These are phyloP conservation scores for Labroides dimidiatus DNA, from an alignment of 2,797 vertebrate species.

Conservation along the genomic window DNA sequence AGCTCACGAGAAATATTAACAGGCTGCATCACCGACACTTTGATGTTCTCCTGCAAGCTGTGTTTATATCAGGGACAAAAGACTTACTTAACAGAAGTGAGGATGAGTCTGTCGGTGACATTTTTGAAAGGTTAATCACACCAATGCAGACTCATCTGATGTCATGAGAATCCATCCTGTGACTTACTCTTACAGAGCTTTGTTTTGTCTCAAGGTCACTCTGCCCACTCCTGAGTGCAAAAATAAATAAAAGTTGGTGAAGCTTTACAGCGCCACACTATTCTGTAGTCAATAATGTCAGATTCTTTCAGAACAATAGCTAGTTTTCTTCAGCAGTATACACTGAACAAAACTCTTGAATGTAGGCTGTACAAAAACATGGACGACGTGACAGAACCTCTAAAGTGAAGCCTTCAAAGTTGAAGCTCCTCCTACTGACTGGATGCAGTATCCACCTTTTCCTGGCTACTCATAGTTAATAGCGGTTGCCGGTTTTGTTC, in stretches of 20 bases:
- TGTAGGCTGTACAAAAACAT: background rate
- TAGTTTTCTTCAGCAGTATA: background rate
- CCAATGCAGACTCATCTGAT: background rate
- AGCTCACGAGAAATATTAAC: conserved; percentile 66
- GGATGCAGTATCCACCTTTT: too few relatives aligned
- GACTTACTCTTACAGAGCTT: conserved; percentile 2
- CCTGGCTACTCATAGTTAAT: too few relatives aligned
- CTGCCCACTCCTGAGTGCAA: conserved; percentile 22
- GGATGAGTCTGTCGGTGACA: background rate
- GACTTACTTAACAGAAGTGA: background rate
- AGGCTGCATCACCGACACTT: conserved; percentile 54
- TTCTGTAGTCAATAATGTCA: conserved; percentile 1
- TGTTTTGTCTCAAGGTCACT: conserved; percentile 70
- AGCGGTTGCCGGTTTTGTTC: too few relatives aligned
- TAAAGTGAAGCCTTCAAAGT: too few relatives aligned
- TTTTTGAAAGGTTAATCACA: conserved; percentile 11
- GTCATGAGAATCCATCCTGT: conserved; percentile 30
- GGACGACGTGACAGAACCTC: too few relatives aligned
- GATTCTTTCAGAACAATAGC: background rate
- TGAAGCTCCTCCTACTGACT: too few relatives aligned
- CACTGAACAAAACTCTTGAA: too few relatives aligned
- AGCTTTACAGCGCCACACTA: background rate
- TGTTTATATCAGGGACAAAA: conserved; percentile 6
- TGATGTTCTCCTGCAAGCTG: conserved; percentile 7
- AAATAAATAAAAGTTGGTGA: conserved; percentile 4